Percentiles rank a stretch among this genome's conserved stretches.
Conservation (phyloP, 2,113 vertebrate species). For the Alaudala cheleensis region DNA sequence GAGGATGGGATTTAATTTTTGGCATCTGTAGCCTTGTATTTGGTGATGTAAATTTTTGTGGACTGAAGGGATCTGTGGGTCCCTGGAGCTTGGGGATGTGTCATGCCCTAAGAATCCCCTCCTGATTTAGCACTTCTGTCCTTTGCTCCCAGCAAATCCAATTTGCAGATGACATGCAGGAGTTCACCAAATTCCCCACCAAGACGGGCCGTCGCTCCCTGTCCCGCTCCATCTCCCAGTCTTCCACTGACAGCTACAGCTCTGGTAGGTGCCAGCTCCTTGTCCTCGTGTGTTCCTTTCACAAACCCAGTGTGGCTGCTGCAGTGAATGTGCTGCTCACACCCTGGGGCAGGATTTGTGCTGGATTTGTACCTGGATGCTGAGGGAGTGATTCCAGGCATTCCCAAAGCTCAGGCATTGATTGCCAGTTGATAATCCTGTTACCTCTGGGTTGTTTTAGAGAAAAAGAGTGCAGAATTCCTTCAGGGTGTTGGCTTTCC, state of each 20-base stretch:
- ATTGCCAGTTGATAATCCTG: not conserved
- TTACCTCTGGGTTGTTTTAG: not conserved
- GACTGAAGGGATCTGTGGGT: not conserved
- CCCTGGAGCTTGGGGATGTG: not conserved
- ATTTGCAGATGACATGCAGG: constrained; percentile 98
- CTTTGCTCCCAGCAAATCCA: constrained; percentile 86
- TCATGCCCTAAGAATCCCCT: accelerated
- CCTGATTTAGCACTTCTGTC: not conserved
- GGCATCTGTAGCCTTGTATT: not conserved
- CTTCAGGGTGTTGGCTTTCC: not conserved
- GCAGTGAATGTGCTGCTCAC: accelerated
- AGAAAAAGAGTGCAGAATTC: not conserved
- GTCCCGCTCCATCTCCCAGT: constrained; percentile 97
- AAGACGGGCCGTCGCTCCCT: constrained; percentile 94
- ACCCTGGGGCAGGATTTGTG: accelerated
- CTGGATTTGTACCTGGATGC: not conserved
- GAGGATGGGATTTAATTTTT: not conserved
- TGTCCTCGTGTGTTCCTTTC: accelerated
- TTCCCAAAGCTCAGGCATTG: not conserved
- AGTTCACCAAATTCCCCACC: constrained; percentile 95
- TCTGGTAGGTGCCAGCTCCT: constrained; percentile 81
- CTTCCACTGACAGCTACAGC: constrained; percentile 99
- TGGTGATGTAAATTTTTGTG: not conserved
- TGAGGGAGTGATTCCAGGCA: not conserved
- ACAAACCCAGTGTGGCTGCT: accelerated